Evolutionary conservation across 92 coral and sea anemone genomes (phyloP), one percentile per base, ranked within the genome.

Genomic region (Epizoanthus rinbou): DNA sequence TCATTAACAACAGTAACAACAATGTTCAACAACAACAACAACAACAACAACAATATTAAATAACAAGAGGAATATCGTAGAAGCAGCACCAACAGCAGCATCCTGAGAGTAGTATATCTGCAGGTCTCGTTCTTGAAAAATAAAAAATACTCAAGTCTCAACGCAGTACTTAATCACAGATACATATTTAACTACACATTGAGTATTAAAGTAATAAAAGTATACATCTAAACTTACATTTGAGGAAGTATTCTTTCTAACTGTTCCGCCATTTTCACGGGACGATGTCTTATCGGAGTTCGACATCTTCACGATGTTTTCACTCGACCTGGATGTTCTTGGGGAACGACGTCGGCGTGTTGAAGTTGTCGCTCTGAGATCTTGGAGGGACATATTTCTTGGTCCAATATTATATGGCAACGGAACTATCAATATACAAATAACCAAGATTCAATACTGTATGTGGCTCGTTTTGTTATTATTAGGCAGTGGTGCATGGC

Each of bases 321-420:
- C 82, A 37, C 33, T 78, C 21, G 82, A 78, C 47, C 64, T 78
- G 41, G 82, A 78, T 6, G 82, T 60, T 60, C 82, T 39, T 35
- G 82, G 82, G 11, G 82, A 78, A 35, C 82, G 82, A 62, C 82
- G 82, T 78, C 70, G 65, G 5, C 82, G 82, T 57, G 71, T 56
- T 0, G 81, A 76, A 33, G n/a, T 75, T 5, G 67, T 60, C 21
- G 22, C 82, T 41, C 71, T 59, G 58, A 78, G 10, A 62, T 78
- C 82, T 60, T 78, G 82, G 33, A 62, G 21, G 19, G 82, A 78
- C 82, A 78, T 78, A 16, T 56, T 62, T 1, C 54, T 47, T 9
- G 54, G 54, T 15, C 54, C 54, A 47, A 47, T 47, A 47, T 58
- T 58, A 3, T 16, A 54, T 57, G 10, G 57, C 1, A n/a, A 59